Evolutionary conservation across 2,888 invertebrate species (phyloP).

Genomic region (Corbicula japonica): DNA sequence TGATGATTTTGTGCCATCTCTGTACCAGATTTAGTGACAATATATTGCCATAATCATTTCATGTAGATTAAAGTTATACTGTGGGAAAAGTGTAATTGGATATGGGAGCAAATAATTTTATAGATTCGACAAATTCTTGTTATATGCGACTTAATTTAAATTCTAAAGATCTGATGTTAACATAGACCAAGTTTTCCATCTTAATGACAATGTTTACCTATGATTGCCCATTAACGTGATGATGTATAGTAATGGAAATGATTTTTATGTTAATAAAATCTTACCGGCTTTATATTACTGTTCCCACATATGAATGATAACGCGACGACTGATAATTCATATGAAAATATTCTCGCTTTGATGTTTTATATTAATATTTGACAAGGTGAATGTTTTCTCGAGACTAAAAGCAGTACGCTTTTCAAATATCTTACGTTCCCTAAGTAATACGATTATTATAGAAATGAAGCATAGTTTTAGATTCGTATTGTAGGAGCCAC

Average conservation of each 20-base stretch:
- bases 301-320: slow-evolving; percentile 16
- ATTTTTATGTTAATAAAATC: slow-evolving; percentile 39
- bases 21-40: too few relatives aligned
- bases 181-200: slow-evolving; percentile 11
- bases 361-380: slow-evolving; percentile 8
- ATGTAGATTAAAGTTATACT: too few relatives aligned
- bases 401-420: too few relatives aligned
- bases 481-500: too few relatives aligned
- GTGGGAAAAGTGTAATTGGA: too few relatives aligned
- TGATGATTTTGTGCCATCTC: too few relatives aligned
- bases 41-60: too few relatives aligned
- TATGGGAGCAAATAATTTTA: not conserved
- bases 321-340: slow-evolving; percentile 8
- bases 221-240: slow-evolving; percentile 25
- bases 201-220: slow-evolving; percentile 30
- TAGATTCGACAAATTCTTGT: not conserved
- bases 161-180: too few relatives aligned
- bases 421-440: too few relatives aligned
- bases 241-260: slow-evolving; percentile 27
- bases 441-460: too few relatives aligned
- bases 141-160: slow-evolving; percentile 6
- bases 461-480: too few relatives aligned
- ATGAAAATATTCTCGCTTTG: slow-evolving; percentile 9
- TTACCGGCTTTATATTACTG: slow-evolving; percentile 9
- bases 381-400: too few relatives aligned